phyloP scores from a whole-genome alignment of 2,113 vertebrate species.

The Zonotrichia leucophrys region DNA sequence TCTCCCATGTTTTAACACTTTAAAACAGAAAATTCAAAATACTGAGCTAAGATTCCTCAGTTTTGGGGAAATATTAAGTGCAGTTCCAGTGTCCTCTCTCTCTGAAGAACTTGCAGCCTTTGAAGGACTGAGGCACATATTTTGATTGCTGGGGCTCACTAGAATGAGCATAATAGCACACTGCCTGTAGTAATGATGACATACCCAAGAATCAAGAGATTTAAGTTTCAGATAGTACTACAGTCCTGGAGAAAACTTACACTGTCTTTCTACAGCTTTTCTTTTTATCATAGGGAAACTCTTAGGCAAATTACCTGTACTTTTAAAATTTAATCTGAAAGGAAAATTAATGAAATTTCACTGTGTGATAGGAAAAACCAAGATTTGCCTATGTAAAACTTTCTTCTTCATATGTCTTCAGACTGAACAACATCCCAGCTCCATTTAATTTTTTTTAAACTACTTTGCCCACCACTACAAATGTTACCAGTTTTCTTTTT shows the following conservation, averaged over 20 bases:
- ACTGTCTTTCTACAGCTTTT: not conserved
- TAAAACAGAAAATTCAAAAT: not conserved
- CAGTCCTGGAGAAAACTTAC: not conserved
- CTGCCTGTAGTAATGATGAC: not conserved
- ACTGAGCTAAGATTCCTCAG: not conserved
- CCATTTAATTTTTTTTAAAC: not conserved
- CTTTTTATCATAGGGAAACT: not conserved
- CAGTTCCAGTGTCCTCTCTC: not conserved
- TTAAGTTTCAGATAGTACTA: not conserved
- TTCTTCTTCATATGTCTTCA: not conserved
- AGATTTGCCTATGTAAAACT: not conserved
- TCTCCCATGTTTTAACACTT: rapidly evolving
- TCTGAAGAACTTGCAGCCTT: not conserved
- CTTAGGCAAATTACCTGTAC: not conserved
- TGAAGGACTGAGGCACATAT: not conserved
- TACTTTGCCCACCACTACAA: not conserved
- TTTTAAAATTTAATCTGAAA: not conserved
- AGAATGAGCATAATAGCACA: not conserved
- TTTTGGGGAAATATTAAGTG: not conserved
- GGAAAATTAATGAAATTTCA: not conserved
- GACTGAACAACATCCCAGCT: not conserved
- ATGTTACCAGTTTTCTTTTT: not conserved
- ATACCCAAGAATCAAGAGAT: not conserved
- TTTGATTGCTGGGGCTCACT: not conserved
- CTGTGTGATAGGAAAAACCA: not conserved